phyloP scores from a whole-genome alignment of 2,888 invertebrate species.

The Cerceris ruficornis region DNA sequence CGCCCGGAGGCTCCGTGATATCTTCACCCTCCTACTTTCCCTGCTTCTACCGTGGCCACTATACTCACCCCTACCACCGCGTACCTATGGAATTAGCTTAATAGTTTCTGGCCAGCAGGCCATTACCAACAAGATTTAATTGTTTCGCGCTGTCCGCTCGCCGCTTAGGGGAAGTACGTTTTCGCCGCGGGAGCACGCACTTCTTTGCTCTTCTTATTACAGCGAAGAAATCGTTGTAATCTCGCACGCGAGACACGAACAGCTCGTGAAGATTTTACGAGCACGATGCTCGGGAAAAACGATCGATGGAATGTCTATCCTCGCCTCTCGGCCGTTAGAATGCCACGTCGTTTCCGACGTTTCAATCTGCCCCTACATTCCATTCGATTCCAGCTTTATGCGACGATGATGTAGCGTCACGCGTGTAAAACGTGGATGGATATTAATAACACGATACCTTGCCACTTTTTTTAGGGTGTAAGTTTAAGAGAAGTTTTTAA shows the following conservation, averaged over 20 bases:
- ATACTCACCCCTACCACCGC: conserved; percentile 10
- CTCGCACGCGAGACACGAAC: conserved; percentile 35
- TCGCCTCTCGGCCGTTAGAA: neutral
- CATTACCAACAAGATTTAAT: conserved; percentile 66
- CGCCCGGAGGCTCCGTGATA: conserved; percentile 49
- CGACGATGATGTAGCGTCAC: conserved; percentile 14
- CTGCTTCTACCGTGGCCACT: neutral
- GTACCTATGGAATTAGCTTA: conserved; percentile 53
- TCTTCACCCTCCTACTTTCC: conserved; percentile 37
- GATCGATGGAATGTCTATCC: conserved; percentile 14
- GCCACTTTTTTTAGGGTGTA: too few species aligned
- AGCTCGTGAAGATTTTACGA: conserved; percentile 44
- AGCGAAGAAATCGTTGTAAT: neutral
- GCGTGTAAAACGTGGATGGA: neutral
- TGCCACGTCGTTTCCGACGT: conserved; percentile 5
- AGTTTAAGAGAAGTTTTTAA: too few species aligned
- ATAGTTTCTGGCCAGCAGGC: conserved; percentile 58
- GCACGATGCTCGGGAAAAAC: conserved; percentile 13
- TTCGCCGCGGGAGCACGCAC: conserved; percentile 5
- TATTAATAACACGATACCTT: conserved; percentile 10
- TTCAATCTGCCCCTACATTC: conserved; percentile 23
- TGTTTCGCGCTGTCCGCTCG: conserved; percentile 31
- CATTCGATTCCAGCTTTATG: conserved; percentile 2
- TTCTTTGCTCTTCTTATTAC: conserved; percentile 33
- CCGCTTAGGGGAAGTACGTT: conserved; percentile 10